Percentiles rank a stretch among this genome's conserved stretches.
Conservation (phyloP, 2,888 invertebrate genomes). For the Rotaria sp. region DNA sequence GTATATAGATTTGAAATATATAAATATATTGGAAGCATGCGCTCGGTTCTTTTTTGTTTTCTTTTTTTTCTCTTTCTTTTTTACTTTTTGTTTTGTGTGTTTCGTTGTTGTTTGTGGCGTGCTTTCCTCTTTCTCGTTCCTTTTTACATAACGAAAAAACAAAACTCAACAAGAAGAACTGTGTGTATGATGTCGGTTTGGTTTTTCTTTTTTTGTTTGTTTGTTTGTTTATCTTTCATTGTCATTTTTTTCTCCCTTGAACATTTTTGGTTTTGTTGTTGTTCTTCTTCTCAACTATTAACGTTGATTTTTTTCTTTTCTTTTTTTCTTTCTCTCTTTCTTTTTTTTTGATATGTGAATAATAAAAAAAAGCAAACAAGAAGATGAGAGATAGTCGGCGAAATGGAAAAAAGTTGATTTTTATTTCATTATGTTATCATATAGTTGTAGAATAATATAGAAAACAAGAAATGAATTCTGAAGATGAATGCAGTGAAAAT, state of each 20-base stretch:
- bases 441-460: neutral
- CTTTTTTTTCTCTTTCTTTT: neutral
- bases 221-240: slow-evolving; percentile 1
- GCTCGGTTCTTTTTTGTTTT: slow-evolving; percentile 27
- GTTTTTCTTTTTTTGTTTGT: neutral
- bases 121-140: slow-evolving; percentile 16
- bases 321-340: neutral
- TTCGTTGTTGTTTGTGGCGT: slow-evolving; percentile 24
- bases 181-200: slow-evolving; percentile 4
- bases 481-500: neutral
- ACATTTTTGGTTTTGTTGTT: slow-evolving; percentile 19
- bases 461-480: neutral
- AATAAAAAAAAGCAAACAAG: neutral
- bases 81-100: slow-evolving; percentile 21
- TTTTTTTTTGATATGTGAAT: slow-evolving; percentile 13
- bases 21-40: neutral
- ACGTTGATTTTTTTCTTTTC: neutral
- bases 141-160: slow-evolving; percentile 21
- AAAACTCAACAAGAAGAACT: neutral
- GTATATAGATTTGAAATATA: neutral
- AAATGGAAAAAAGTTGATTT: slow-evolving; percentile 1
- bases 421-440: slow-evolving; percentile 15
- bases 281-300: neutral
- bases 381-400: neutral
- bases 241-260: neutral